Evolutionary conservation across 2,797 vertebrate genomes (phyloP).

Genomic region (Sebastolobus altivelis): DNA sequence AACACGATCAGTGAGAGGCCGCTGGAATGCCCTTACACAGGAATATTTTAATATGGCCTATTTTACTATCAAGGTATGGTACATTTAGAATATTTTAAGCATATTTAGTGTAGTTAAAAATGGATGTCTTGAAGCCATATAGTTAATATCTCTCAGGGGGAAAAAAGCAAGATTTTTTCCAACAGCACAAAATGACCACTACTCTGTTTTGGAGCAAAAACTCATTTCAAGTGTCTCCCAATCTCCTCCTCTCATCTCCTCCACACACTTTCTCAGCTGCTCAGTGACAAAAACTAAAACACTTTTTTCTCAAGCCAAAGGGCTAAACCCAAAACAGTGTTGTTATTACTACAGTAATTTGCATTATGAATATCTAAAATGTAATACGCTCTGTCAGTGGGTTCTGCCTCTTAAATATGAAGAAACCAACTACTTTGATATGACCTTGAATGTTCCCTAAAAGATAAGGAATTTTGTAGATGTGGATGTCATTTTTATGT

Average conservation of each 20-base stretch:
- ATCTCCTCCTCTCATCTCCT: conserved; percentile 43
- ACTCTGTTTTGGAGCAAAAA: conserved; percentile 45
- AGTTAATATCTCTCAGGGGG: conserved; percentile 8
- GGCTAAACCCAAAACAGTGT: conserved; percentile 9
- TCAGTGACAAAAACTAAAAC: conserved; percentile 11
- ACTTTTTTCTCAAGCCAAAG: conserved; percentile 8
- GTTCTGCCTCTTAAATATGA: background rate
- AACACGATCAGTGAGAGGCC: conserved; percentile 31
- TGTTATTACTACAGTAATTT: conserved; percentile 1
- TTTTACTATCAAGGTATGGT: conserved; percentile 1
- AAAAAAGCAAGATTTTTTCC: conserved; percentile 16
- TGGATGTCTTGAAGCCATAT: background rate
- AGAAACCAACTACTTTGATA: background rate
- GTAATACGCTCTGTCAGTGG: background rate
- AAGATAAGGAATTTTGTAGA: background rate
- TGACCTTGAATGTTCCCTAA: background rate
- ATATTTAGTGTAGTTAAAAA: conserved; percentile 15
- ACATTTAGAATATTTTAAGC: background rate
- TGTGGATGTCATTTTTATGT: background rate
- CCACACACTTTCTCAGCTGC: conserved; percentile 25
- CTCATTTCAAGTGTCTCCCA: conserved; percentile 55
- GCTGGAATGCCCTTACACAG: background rate
- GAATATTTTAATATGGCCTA: conserved; percentile 17
- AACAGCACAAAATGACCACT: conserved; percentile 42
- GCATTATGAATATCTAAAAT: background rate